Conservation (phyloP, 2,888 invertebrate species). For the Eupithecia abbreviata region DNA sequence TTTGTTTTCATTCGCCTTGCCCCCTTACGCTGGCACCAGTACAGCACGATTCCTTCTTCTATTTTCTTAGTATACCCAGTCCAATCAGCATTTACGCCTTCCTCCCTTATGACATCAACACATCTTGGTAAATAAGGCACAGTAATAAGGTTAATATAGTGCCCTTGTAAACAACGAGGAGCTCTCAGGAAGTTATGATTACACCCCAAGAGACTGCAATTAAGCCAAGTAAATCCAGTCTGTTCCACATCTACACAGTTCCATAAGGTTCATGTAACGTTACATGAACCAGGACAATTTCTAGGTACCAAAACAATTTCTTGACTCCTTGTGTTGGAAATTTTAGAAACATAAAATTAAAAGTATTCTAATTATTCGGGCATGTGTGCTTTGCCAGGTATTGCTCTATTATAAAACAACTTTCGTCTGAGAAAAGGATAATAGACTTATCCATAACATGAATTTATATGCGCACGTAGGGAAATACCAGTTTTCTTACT, state of each 20-base stretch:
- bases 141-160: neutral
- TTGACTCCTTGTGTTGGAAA: neutral
- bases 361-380: neutral
- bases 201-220: neutral
- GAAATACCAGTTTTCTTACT: no score
- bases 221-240: neutral
- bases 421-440: no score
- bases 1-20: neutral
- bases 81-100: no score
- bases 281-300: no score
- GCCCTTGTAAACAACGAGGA: neutral
- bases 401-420: neutral
- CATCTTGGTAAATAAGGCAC: neutral
- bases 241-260: neutral
- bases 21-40: neutral
- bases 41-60: neutral
- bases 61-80: neutral
- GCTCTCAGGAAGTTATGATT: neutral
- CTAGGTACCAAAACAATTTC: neutral
- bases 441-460: no score
- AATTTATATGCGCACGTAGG: no score
- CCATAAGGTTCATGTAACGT: neutral
- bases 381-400: neutral
- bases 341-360: neutral
- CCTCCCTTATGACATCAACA: neutral